These are phyloP conservation scores for Eilema sororculum DNA, from an alignment of 2,888 invertebrate genomes.

Conservation along the genomic window DNA sequence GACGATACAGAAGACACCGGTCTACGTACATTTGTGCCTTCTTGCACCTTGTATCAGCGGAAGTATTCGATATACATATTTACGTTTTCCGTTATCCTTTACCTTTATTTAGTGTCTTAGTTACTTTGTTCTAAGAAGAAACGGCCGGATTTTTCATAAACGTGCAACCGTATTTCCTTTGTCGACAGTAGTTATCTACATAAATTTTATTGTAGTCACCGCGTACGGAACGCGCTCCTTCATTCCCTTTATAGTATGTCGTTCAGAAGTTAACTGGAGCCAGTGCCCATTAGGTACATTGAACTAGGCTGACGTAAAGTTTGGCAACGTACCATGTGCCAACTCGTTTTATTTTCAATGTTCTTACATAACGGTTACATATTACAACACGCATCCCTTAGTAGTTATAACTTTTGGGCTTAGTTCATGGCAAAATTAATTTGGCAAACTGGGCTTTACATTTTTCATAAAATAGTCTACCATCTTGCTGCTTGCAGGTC, in stretches of 20 bases:
- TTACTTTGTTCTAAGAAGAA: too few species aligned
- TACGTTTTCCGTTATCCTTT: too few species aligned
- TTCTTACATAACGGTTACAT: neutral
- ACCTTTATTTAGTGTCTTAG: neutral
- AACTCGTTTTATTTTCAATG: conserved; percentile 12
- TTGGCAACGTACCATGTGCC: conserved; percentile 18
- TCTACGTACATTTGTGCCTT: too few species aligned
- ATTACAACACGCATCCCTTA: neutral
- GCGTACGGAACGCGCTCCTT: neutral
- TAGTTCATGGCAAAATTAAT: neutral
- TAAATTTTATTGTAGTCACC: neutral
- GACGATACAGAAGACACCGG: too few species aligned
- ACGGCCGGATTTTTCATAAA: too few species aligned
- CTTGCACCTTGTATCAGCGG: too few species aligned
- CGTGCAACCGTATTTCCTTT: too few species aligned
- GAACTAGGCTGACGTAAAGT: conserved; percentile 16
- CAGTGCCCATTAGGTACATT: conserved; percentile 16
- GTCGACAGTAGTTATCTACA: too few species aligned
- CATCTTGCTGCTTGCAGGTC: neutral
- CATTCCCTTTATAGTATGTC: neutral
- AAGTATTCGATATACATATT: too few species aligned
- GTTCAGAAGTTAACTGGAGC: conserved; percentile 2
- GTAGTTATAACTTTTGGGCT: neutral
- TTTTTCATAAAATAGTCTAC: neutral
- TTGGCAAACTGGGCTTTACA: neutral